Percentiles rank a stretch among this genome's conserved stretches.
phyloP scores from a whole-genome alignment of 2,888 invertebrate species.

The Cephus pygmeus region DNA sequence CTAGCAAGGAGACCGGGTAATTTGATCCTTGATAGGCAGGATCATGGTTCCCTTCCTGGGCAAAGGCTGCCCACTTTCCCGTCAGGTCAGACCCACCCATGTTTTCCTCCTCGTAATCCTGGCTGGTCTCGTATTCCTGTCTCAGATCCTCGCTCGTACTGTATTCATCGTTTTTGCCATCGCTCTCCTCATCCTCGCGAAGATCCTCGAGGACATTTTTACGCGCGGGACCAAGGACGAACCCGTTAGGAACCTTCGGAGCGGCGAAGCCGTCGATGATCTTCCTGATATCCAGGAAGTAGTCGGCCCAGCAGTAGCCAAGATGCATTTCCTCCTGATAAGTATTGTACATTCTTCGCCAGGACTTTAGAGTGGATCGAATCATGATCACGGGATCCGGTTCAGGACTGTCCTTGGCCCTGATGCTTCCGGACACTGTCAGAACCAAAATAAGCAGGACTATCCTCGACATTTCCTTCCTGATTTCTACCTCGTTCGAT shows the following conservation, averaged over 20 bases:
- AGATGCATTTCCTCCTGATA: slow-evolving; percentile 39
- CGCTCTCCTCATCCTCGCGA: background rate
- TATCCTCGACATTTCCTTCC: background rate
- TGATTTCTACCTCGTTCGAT: background rate
- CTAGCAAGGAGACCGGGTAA: background rate
- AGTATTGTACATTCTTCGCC: slow-evolving; percentile 33
- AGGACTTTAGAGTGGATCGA: slow-evolving; percentile 28
- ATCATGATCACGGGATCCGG: slow-evolving; percentile 9
- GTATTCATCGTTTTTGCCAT: background rate
- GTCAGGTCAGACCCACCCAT: background rate
- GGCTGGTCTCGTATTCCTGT: background rate
- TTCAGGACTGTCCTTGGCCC: background rate
- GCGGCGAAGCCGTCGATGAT: slow-evolving; percentile 5
- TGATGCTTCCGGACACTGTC: background rate
- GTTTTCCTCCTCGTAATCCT: background rate
- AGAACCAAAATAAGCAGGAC: background rate
- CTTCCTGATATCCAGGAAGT: slow-evolving; percentile 25
- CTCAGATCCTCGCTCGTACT: background rate
- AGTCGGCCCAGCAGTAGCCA: slow-evolving; percentile 35
- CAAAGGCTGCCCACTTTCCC: background rate
- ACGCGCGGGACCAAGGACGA: background rate
- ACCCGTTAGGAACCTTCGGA: background rate
- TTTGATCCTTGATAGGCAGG: slow-evolving; percentile 5
- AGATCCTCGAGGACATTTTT: background rate
- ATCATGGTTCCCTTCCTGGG: background rate